Evolutionary conservation across 2,113 vertebrate species (phyloP).

Genomic region (Anguilla japonica): DNA sequence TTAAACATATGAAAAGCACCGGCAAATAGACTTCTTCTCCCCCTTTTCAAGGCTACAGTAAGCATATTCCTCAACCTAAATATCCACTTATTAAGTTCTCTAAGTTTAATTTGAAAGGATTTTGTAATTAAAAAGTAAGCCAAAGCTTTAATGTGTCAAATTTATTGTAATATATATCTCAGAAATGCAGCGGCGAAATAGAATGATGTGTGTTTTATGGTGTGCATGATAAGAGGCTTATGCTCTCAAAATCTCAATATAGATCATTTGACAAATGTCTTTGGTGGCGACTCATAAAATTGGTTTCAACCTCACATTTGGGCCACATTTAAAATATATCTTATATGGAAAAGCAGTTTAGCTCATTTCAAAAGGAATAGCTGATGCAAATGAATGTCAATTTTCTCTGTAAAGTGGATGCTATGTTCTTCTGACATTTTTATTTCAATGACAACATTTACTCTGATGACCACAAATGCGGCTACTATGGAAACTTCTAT

Average conservation of each 20-base stretch:
- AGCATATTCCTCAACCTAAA: slow-evolving; percentile 65
- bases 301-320: slow-evolving; percentile 78
- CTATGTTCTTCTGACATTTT: slow-evolving; percentile 55
- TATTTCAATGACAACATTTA: slow-evolving; percentile 57
- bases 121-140: slow-evolving; percentile 79
- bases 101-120: slow-evolving; percentile 74
- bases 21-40: slow-evolving; percentile 41
- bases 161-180: slow-evolving; percentile 78
- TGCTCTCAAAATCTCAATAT: slow-evolving; percentile 73
- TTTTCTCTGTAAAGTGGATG: slow-evolving; percentile 72
- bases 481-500: slow-evolving; percentile 61
- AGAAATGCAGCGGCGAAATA: slow-evolving; percentile 72
- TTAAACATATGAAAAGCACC: slow-evolving; percentile 60
- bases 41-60: slow-evolving; percentile 36
- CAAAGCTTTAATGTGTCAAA: slow-evolving; percentile 77
- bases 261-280: slow-evolving; percentile 77
- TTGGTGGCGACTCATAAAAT: slow-evolving; percentile 77
- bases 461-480: slow-evolving; percentile 57
- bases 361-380: slow-evolving; percentile 68
- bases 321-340: slow-evolving; percentile 76
- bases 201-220: slow-evolving; percentile 76
- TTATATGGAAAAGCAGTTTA: slow-evolving; percentile 76
- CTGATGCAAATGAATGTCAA: slow-evolving; percentile 74
- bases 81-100: slow-evolving; percentile 69
- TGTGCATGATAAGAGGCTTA: slow-evolving; percentile 77